Percentiles rank a stretch among this genome's conserved stretches.
Evolutionary conservation across 2,888 invertebrate genomes (phyloP).

Genomic region (Incurvaria masculella): DNA sequence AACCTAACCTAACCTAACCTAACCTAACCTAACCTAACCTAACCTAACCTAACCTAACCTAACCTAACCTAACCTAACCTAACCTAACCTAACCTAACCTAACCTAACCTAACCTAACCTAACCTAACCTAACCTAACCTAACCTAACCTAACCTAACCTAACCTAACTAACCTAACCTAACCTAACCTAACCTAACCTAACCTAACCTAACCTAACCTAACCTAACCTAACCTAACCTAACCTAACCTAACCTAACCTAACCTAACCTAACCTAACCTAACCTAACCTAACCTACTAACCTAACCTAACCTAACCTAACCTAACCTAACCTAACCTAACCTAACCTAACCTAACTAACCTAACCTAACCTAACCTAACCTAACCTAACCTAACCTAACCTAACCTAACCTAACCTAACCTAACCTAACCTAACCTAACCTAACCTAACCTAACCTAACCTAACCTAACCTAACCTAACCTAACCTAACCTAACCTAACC

Average conservation of each 20-base stretch:
- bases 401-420: constrained; percentile 11
- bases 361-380: constrained; percentile 11
- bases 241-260: constrained; percentile 9
- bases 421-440: constrained; percentile 11
- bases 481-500: constrained; percentile 11
- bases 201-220: constrained; percentile 9
- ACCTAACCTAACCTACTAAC: constrained; percentile 9
- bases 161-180: constrained; percentile 9
- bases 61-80: constrained; percentile 11
- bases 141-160: constrained; percentile 9
- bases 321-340: constrained; percentile 4
- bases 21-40: constrained; percentile 11
- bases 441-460: constrained; percentile 11
- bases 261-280: constrained; percentile 9
- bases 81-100: constrained; percentile 11
- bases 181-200: constrained; percentile 9
- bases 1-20: constrained; percentile 11
- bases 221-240: constrained; percentile 9
- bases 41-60: constrained; percentile 11
- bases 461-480: constrained; percentile 11
- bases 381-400: constrained; percentile 11
- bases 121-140: constrained; percentile 9
- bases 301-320: constrained; percentile 9
- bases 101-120: constrained; percentile 10
- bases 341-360: constrained; percentile 6